Conservation (phyloP, 2,888 invertebrate genomes). For the Halictus ligatus region DNA sequence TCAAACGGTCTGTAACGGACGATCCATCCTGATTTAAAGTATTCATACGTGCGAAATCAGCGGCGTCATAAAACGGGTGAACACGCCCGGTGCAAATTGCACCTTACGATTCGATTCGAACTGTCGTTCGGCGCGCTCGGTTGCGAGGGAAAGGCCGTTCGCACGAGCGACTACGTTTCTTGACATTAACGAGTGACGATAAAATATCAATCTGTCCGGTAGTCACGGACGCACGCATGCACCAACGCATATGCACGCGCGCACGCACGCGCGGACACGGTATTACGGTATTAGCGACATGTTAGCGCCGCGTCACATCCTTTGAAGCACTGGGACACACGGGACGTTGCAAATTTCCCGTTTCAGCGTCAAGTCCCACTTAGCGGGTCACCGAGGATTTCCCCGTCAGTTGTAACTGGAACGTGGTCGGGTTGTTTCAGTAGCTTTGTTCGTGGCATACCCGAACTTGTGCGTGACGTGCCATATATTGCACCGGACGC, state of each 20-base stretch:
- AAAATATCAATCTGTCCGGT: conserved; percentile 46
- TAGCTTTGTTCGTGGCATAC: conserved; percentile 38
- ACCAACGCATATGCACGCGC: neutral
- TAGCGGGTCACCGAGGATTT: conserved; percentile 73
- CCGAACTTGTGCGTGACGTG: conserved; percentile 32
- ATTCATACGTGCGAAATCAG: conserved; percentile 11
- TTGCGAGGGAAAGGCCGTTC: conserved; percentile 11
- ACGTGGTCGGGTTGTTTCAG: conserved; percentile 31
- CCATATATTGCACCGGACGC: conserved; percentile 14
- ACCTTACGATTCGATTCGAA: conserved; percentile 28
- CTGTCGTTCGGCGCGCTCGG: conserved; percentile 3
- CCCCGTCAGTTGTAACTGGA: conserved; percentile 61
- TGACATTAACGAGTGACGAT: conserved; percentile 46
- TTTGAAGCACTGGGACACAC: conserved; percentile 43
- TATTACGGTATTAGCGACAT: conserved; percentile 43
- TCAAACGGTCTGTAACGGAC: neutral
- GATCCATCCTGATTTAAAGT: neutral
- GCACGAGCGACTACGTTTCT: conserved; percentile 24
- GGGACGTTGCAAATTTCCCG: conserved; percentile 75
- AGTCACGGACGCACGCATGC: conserved; percentile 19
- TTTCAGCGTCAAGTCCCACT: conserved; percentile 70
- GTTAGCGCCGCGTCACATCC: conserved; percentile 44
- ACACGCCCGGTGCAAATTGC: conserved; percentile 28
- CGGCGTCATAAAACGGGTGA: conserved; percentile 17
- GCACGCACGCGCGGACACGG: neutral